A percentile compares a stretch with the other conserved stretches of the same genome.
Evolutionary conservation across 1,140 invertebrate genomes (phyloP).

Genomic region (Sinonovacula constricta): DNA sequence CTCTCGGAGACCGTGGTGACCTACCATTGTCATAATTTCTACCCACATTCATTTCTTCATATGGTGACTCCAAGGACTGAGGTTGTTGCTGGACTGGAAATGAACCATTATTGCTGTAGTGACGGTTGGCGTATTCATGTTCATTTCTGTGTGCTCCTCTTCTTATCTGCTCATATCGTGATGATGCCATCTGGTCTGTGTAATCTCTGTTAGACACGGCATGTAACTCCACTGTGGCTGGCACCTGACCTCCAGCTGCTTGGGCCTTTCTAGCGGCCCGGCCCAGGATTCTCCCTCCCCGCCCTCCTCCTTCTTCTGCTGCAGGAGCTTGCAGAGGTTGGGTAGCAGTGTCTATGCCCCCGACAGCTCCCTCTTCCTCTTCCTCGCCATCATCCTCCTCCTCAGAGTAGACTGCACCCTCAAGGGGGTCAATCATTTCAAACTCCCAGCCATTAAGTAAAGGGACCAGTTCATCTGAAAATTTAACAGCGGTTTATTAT

Average conservation of each 20-base stretch:
- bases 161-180: constrained; percentile 32
- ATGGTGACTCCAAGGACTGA: constrained; percentile 8
- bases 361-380: constrained; percentile 12
- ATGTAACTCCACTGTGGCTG: constrained; percentile 32
- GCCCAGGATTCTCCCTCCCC: constrained; percentile 25
- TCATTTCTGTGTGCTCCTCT: constrained; percentile 5
- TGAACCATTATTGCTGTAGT: background rate
- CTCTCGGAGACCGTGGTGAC: background rate
- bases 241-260: background rate
- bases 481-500: too few relatives aligned
- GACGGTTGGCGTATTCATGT: constrained; percentile 19
- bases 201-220: background rate
- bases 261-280: constrained; percentile 22
- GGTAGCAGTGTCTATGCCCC: background rate
- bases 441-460: constrained; percentile 37
- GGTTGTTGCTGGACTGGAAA: background rate
- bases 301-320: too few relatives aligned
- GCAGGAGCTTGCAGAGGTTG: background rate
- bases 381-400: constrained; percentile 27
- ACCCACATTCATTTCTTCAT: constrained; percentile 26
- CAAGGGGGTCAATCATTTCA: constrained; percentile 33
- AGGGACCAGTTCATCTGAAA: constrained; percentile 35
- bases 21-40: background rate
- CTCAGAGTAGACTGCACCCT: background rate
- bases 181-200: background rate